phyloP scores from a whole-genome alignment of 1,140 invertebrate species.

The Spodoptera frugiperda region DNA sequence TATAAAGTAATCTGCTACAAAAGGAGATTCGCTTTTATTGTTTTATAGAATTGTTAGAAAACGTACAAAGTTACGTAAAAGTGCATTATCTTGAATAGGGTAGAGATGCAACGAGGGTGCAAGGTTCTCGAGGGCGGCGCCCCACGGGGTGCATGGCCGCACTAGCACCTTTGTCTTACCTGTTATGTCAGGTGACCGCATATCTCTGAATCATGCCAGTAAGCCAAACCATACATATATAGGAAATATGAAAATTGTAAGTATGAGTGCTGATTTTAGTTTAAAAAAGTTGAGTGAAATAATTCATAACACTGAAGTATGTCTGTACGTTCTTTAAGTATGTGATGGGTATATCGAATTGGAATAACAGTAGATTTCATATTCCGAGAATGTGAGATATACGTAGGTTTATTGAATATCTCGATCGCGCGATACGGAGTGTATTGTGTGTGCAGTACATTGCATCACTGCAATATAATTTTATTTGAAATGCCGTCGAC shows the following conservation, averaged over 20 bases:
- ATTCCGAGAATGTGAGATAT: not conserved
- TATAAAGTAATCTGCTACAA: not conserved
- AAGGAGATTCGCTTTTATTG: slow-evolving; percentile 8
- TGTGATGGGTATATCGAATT: too few relatives aligned
- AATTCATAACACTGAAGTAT: too few relatives aligned
- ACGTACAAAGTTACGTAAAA: slow-evolving; percentile 67
- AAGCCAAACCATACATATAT: slow-evolving; percentile 36
- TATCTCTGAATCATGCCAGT: slow-evolving; percentile 57
- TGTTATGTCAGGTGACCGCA: slow-evolving; percentile 47
- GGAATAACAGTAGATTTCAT: not conserved
- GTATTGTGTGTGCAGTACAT: not conserved
- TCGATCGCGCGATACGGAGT: not conserved
- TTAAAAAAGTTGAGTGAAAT: too few relatives aligned
- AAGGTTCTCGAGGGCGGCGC: slow-evolving; percentile 72
- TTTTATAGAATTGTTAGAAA: slow-evolving; percentile 33
- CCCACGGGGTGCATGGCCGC: slow-evolving; percentile 64
- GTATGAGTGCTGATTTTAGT: too few relatives aligned
- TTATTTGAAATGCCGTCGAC: slow-evolving; percentile 55
- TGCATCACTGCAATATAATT: slow-evolving; percentile 55
- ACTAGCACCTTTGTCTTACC: slow-evolving; percentile 68
- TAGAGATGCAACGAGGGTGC: slow-evolving; percentile 62
- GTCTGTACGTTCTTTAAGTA: too few relatives aligned
- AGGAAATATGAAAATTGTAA: too few relatives aligned
- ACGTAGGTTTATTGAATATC: not conserved
- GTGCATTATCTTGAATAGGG: slow-evolving; percentile 72